phyloP scores from a whole-genome alignment of 2,888 invertebrate genomes.

The Neoitamus cyanurus region DNA sequence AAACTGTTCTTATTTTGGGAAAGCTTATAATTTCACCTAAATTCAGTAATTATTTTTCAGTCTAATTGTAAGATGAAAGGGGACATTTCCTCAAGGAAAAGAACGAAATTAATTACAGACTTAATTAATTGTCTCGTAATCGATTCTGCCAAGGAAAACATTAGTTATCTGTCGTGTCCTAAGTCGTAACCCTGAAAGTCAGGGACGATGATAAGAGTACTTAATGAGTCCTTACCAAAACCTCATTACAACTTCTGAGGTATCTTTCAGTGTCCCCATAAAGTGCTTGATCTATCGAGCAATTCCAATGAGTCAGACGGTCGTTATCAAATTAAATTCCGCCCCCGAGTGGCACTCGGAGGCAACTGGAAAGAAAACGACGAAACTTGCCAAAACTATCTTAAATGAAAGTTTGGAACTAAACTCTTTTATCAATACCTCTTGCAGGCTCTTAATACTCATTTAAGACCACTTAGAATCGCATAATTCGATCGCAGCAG shows the following conservation, averaged over 20 bases:
- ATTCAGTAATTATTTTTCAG: too few species aligned
- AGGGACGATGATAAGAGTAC: neutral
- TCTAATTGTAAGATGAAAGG: too few species aligned
- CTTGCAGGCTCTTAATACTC: conserved; percentile 6
- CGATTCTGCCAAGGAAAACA: neutral
- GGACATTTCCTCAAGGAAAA: too few species aligned
- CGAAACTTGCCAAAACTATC: conserved; percentile 13
- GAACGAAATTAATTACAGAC: too few species aligned
- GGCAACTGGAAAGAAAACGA: neutral
- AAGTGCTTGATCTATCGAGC: neutral
- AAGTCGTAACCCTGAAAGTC: neutral
- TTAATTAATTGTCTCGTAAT: neutral
- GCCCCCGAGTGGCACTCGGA: neutral
- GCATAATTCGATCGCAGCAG: conserved; percentile 15
- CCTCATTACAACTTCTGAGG: neutral
- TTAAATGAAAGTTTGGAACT: neutral
- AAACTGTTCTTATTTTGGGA: too few species aligned
- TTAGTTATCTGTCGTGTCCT: neutral
- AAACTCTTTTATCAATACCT: conserved; percentile 29
- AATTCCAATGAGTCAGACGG: neutral
- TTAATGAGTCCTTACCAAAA: neutral
- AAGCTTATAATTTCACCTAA: too few species aligned
- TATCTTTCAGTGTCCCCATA: neutral
- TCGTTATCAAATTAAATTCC: conserved; percentile 31
- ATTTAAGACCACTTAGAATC: conserved; percentile 26